Evolutionary conservation across 2,888 invertebrate genomes (phyloP), one percentile per base, ranked within the genome.

Genomic region (Gari tellinella): DNA sequence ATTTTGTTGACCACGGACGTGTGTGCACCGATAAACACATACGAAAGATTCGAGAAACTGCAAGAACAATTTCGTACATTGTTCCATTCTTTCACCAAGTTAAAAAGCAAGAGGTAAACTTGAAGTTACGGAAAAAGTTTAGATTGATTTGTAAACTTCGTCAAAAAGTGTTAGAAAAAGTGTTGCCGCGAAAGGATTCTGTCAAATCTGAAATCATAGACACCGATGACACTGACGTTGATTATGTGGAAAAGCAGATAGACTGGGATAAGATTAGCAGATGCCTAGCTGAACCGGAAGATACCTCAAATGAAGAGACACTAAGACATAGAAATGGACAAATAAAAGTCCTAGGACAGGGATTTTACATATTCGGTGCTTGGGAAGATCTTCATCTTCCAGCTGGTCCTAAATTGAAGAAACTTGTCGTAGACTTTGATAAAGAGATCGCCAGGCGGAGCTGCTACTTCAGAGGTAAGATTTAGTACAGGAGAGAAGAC

Each of bases 401-500:
- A 2, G 26, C 68, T 25, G 69, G 72, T 43, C 68, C 68, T 1
- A 72, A 56, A 19, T 48, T 68, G 17, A 79, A 65, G 52, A 41
- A 21, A 31, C 37, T 43, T 10, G 21, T 21, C 23, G 21, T 46
- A 26, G 43, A 62, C 21, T 17, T 46, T 21, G 65, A 64, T 37
- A 45, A 26, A 45, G n/a, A 48, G 5, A 53, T 19, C 12, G 25
- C 4, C 21, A 72, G 65, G 26, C 68, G 52, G n/a, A 69, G 62
- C 15, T 43, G 61, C 26, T 74, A 79, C 37, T 74, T 74, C 40
- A 45, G 77, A 77, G 77, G 77, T 74, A 53, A 61, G 68, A 52
- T 5, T 52, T 49, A 21, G n/a, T n/a, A n/a, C n/a, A n/a, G n/a
- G n/a, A n/a, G n/a, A n/a, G n/a, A n/a, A n/a, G n/a, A n/a, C n/a